Evolutionary conservation across 2,797 vertebrate genomes (phyloP).

Genomic region (Tympanoctomys barrerae): DNA sequence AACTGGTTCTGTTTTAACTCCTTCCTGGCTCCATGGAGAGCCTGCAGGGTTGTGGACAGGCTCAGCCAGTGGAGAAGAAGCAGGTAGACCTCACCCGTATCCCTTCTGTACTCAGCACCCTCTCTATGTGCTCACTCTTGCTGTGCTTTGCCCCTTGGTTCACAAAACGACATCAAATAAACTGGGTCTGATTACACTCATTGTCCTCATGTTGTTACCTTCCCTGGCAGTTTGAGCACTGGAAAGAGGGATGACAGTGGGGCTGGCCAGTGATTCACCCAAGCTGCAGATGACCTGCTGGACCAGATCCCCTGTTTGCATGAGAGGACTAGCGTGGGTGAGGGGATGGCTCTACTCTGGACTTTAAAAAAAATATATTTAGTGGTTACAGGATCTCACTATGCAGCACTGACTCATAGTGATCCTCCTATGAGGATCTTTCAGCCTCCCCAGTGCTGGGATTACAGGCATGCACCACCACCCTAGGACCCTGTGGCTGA

Average conservation of each 20-base stretch:
- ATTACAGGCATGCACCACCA: no score
- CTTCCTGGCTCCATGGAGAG: background rate
- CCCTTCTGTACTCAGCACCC: no score
- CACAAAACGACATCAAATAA: background rate
- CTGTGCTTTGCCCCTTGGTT: background rate
- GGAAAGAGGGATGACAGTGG: background rate
- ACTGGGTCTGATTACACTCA: background rate
- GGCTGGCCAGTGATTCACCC: background rate
- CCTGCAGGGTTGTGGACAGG: background rate
- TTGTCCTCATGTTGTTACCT: background rate
- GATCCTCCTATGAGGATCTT: no score
- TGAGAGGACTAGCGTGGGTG: fast-evolving
- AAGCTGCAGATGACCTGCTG: background rate
- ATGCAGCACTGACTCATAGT: no score
- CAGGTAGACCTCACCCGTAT: background rate
- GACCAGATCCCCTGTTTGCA: background rate
- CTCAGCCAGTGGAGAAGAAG: background rate
- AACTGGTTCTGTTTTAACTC: background rate
- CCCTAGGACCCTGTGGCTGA: no score
- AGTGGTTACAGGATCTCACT: no score
- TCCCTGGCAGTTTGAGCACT: background rate
- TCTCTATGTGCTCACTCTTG: background rate
- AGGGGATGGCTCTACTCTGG: background rate
- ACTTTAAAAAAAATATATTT: no score
- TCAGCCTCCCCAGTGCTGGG: no score